These are phyloP conservation scores for Drosophila ezoana DNA, from an alignment of 2,888 invertebrate species.

Conservation along the genomic window DNA sequence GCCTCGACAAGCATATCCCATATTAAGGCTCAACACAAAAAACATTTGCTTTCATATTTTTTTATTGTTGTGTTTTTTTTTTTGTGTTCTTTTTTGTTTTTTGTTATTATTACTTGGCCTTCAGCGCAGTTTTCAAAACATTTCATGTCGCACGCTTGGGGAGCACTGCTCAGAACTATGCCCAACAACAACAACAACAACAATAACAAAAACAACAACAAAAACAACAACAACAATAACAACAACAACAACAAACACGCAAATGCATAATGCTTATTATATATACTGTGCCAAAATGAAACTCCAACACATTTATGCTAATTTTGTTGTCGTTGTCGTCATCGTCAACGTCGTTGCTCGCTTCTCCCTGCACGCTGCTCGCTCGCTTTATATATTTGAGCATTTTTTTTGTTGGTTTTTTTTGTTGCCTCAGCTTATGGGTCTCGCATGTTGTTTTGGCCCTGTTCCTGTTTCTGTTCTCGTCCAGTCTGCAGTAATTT, in stretches of 20 bases:
- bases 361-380: slow-evolving; percentile 1
- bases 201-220: slow-evolving; percentile 36
- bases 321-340: slow-evolving; percentile 57
- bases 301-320: slow-evolving; percentile 64
- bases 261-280: slow-evolving; percentile 64
- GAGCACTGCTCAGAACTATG: slow-evolving; percentile 55
- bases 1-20: slow-evolving; percentile 34
- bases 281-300: slow-evolving; percentile 61
- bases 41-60: slow-evolving; percentile 25
- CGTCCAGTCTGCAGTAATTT: slow-evolving; percentile 66
- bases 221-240: slow-evolving; percentile 11
- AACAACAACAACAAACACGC: slow-evolving; percentile 51
- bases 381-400: background rate
- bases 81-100: background rate
- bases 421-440: slow-evolving; percentile 33
- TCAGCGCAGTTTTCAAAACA: slow-evolving; percentile 54
- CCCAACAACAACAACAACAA: slow-evolving; percentile 19
- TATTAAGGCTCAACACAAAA: slow-evolving; percentile 28
- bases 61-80: slow-evolving; percentile 8
- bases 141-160: slow-evolving; percentile 63
- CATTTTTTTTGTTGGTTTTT: slow-evolving; percentile 4
- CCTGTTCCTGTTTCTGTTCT: slow-evolving; percentile 35
- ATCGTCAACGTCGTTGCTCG: slow-evolving; percentile 45
- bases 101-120: slow-evolving; percentile 43
- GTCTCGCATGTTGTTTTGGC: slow-evolving; percentile 56